Base-by-base conservation (phyloP, 1,140 invertebrate species). In the Plectrocnemia conspersa region DNA sequence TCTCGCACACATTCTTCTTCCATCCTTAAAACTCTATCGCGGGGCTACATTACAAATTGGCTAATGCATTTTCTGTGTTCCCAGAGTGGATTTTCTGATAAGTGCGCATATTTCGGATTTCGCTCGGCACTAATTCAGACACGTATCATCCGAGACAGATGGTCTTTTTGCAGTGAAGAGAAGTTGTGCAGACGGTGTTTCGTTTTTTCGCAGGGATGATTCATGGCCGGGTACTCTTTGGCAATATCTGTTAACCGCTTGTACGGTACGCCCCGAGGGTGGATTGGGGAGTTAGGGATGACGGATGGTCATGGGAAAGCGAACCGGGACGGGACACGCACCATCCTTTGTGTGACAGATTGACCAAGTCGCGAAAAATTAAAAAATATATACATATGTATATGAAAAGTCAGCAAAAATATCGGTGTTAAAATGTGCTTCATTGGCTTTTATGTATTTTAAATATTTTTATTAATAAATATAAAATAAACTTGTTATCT, bases 41-140 rank as follows among this genome's bases (percentile, higher is more conserved):
- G 5, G 15, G 18, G 29, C n/a, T 35, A 48, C 47, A 50, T 38
- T 50, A 21, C 47, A 50, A 50, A 50, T 50, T 50, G 47, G 47
- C 47, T 50, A 50, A 50, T 50, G 47, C 47, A 50, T 50, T 50
- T 50, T 50, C 47, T 50, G 29, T 50, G 47, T 50, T 38, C 10
- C 23, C 21, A 13, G 13, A 33, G 46, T 48, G 29, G 3, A 4
- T 48, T 29, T 48, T 48, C 46, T 35, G 46, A 48, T 48, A 21
- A 27, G 18, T 29, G 16, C 7, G 22, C 46, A 48, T 48, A 48
- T 29, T 48, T 48, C 46, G 29, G 15, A 2, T 16, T 29, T 47
- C 23, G 35, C 35, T 16, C 24, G 16, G 27, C 25, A 19, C 25
- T 48, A 48, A 48, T 48, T 48, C 46, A 48, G 46, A 48, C 46